Evolutionary conservation across 2,888 invertebrate genomes (phyloP), one percentile per base, ranked within the genome.

Genomic region (Lasioglossum morio): DNA sequence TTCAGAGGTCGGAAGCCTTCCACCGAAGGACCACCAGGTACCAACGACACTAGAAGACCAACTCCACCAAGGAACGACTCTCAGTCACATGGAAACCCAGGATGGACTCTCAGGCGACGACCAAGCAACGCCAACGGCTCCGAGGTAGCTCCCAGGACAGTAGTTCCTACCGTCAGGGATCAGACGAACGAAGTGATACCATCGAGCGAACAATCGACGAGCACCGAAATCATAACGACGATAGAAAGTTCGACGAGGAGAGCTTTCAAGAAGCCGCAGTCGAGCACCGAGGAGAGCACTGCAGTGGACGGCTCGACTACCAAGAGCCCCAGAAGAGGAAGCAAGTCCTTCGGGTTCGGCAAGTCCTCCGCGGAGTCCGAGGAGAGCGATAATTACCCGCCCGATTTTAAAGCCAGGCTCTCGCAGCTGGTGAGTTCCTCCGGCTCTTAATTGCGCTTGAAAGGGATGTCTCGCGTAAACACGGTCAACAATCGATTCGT

Each of bases 311-410:
- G 46, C 0, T 66, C 79, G 2, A 80, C 89, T 3, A 80, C 84
- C 27, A 91, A 89, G 48, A 81, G 81, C 23, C 12, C 63, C 10
- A 90, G 89, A 79, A 92, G 94, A 48, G 93, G 93, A 14, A 92
- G 83, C 74, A 93, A 94, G 79, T 90, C 88, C 12, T 93, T 91
- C 53, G 77, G 23, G 66, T 2, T 76, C 48, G 57, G 87, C 40
- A 92, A 90, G 27, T 40, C 66, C 0, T 82, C 90, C 5, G 48
- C 73, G 5, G 91, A 92, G 4, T 60, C 79, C 5, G 89, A 89
- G 12, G 94, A 94, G 43, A 90, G 87, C 37, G 94, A 94, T 66
- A 95, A 95, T 85, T 95, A 95, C 91, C 95, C 95, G 30, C 90
- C 94, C 0, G 93, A 94, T 43, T 95, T 95, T 77, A 94, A 94